phyloP scores from a whole-genome alignment of 2,113 vertebrate genomes.

The Rousettus leschenaultii region DNA sequence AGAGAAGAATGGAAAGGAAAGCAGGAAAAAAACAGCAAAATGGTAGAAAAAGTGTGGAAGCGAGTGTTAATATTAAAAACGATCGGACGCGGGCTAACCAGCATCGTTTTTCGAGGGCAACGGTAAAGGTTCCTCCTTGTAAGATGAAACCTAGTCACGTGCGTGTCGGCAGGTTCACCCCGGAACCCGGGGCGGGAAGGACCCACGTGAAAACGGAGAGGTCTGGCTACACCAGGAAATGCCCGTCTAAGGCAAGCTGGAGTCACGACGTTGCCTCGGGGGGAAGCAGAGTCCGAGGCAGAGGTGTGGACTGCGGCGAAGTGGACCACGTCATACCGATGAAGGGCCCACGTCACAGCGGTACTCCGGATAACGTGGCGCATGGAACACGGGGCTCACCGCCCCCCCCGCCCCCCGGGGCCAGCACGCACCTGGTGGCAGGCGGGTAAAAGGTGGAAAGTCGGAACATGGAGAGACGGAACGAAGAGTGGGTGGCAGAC shows the following conservation, averaged over 20 bases:
- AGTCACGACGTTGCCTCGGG: background rate
- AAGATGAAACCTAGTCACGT: background rate
- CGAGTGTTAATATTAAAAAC: background rate
- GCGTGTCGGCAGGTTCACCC: background rate
- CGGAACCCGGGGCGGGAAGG: background rate
- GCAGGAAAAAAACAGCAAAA: background rate
- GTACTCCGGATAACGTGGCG: accelerated
- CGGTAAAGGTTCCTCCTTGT: background rate
- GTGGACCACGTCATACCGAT: too few species aligned
- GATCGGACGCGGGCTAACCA: background rate
- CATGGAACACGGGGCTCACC: background rate
- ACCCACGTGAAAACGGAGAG: background rate
- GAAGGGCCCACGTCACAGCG: background rate
- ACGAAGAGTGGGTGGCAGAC: background rate
- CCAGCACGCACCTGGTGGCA: too few species aligned
- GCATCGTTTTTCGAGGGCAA: background rate
- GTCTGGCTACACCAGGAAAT: background rate
- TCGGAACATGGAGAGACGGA: background rate
- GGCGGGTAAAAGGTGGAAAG: background rate
- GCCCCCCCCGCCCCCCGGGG: background rate
- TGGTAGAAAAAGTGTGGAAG: background rate
- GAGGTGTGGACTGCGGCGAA: background rate
- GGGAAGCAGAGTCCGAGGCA: background rate
- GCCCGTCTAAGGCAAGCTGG: background rate
- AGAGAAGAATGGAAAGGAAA: background rate